Conservation (phyloP, 2,797 vertebrate genomes). For the Chromobotia macracanthus region DNA sequence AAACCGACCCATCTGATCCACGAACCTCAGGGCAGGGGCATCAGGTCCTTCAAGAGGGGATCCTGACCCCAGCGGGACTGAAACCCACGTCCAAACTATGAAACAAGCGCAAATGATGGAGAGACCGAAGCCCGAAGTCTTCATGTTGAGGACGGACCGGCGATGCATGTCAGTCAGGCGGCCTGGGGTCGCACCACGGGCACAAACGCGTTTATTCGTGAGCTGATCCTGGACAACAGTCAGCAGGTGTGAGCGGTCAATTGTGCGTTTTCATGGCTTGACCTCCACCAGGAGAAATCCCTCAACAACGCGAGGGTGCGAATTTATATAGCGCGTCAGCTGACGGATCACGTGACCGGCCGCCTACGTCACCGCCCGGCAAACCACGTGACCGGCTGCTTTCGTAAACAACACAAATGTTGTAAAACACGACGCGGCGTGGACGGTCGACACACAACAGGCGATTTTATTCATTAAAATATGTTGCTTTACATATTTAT, state of each 20-base stretch:
- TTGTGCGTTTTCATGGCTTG: too few species aligned
- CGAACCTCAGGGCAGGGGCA: conserved; percentile 34
- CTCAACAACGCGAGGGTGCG: neutral
- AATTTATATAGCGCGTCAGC: conserved; percentile 59
- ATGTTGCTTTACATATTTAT: too few species aligned
- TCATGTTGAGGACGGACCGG: too few species aligned
- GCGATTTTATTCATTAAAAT: too few species aligned
- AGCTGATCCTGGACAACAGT: too few species aligned
- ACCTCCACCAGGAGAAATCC: too few species aligned
- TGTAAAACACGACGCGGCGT: too few species aligned
- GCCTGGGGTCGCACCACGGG: neutral
- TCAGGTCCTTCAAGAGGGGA: conserved; percentile 49
- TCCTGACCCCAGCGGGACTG: conserved; percentile 36
- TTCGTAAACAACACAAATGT: neutral
- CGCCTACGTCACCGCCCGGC: neutral
- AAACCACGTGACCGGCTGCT: neutral
- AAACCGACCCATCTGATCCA: conserved; percentile 44
- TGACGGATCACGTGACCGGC: conserved; percentile 71
- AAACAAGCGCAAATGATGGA: neutral
- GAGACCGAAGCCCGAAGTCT: neutral
- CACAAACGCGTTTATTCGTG: neutral
- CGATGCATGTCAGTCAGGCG: too few species aligned
- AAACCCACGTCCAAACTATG: conserved; percentile 44
- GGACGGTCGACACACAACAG: too few species aligned
- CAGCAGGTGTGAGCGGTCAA: too few species aligned